Evolutionary conservation across 2,888 invertebrate genomes (phyloP), one percentile per base, ranked within the genome.

Genomic region (Agapostemon virescens): DNA sequence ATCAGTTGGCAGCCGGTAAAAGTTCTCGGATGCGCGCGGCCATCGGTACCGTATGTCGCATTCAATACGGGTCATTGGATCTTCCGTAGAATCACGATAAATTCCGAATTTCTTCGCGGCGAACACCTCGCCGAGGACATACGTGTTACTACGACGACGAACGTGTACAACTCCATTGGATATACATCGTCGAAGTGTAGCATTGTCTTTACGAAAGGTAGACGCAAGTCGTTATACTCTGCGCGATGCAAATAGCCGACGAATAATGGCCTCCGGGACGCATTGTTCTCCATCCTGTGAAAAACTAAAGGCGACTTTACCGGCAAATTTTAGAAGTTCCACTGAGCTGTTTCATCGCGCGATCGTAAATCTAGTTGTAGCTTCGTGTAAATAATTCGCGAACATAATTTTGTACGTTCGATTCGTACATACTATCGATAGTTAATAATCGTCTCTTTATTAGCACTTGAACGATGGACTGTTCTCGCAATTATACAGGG

Each of bases 41-140:
- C 49, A 74, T 23, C 20, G 33, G 38, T 66, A 36, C 64, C 64
- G 69, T 64, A 38, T 52, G 40, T 69, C 64, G 36, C 55, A 49
- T 45, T 42, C 33, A 23, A 64, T 42, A 72, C 70, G 74, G 77
- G 45, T 74, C 77, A 58, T 52, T 74, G 66, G 23, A 74, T 64
- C 23, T 64, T 52, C 20, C 69, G 15, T 30, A 17, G 23, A 38
- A 61, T 40, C 63, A 23, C 40, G 33, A 69, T 69, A 61, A 66
- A 74, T 42, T 69, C 58, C 13, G 45, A 77, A 55, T 42, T 55
- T 33, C 1, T n/a, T 17, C 45, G 17, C 26, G 3, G 30, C 26
- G 58, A 58, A 30, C n/a, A 52, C 36, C 67, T 33, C 45, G 67
- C 52, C 45, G 3, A 49, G 36, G 9, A 64, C 66, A 20, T 52